A percentile compares a stretch with the other conserved stretches of the same genome.
Conservation (phyloP, 2,113 vertebrate genomes). For the Gopherus evgoodei region DNA sequence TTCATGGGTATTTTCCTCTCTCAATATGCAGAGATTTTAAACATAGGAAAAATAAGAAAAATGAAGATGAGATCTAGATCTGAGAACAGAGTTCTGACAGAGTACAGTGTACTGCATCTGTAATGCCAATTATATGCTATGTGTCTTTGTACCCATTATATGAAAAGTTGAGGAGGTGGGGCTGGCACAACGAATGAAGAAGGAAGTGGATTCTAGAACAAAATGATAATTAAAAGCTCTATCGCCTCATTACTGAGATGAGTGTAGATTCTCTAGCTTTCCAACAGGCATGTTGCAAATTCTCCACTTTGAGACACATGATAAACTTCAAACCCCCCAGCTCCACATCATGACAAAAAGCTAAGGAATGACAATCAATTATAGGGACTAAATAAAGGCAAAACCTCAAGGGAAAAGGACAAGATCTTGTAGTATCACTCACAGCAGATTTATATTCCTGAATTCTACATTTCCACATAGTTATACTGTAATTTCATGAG, state of each 20-base stretch:
- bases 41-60: background rate
- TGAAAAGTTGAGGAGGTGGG: background rate
- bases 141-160: background rate
- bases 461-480: slow-evolving; percentile 39
- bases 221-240: background rate
- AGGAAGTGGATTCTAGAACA: background rate
- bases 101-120: background rate
- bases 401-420: slow-evolving; percentile 17
- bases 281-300: background rate
- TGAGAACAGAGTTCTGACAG: slow-evolving; percentile 6
- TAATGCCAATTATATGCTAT: background rate
- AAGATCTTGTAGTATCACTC: background rate
- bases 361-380: background rate
- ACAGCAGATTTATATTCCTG: slow-evolving; percentile 26
- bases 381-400: background rate
- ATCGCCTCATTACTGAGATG: background rate
- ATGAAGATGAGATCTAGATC: background rate
- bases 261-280: background rate
- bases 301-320: background rate
- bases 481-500: slow-evolving; percentile 22
- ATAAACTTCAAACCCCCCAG: background rate
- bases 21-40: background rate
- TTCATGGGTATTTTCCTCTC: background rate
- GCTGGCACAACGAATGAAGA: background rate
- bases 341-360: background rate